Base-by-base conservation (phyloP, 2,113 vertebrate genomes). In the Merops nubicus region DNA sequence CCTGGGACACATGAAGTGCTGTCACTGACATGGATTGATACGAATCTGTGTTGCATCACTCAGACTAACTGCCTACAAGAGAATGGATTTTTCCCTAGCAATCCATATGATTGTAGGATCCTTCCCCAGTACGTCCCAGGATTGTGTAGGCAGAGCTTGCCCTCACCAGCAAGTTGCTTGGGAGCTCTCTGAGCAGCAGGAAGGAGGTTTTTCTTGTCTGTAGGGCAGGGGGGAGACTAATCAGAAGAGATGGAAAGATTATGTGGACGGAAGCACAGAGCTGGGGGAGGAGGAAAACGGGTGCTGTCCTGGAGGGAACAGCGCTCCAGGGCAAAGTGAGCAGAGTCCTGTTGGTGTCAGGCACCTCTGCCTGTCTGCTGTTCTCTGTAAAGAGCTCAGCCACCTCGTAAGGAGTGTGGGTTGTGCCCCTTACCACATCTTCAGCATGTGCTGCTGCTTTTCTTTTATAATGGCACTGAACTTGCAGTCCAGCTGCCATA, bases 121-220 rank as follows among this genome's bases (percentile, higher is more conserved):
- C 22, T 87, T 56, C 48, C 23, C 19, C 47, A 17, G 1, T 48
- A 6, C 62, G 14, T 86, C 45, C 38, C 40, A 50, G 50, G 34
- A 22, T 6, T 82, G 19, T 36, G 9, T 84, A 74, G 13, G 31
- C 26, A 79, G 85, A 85, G 59, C 45, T 88, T 91, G 21, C 19
- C 4, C 31, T 86, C 54, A 33, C n/a, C 54, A 53, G 11, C 20
- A 67, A 76, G 43, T 14, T 73, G 40, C 62, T 80, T 40, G 69
- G 54, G 45, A 84, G 11, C 15, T 9, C 23, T 79, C 26, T 72
- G 48, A 90, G 17, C 23, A 70, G 45, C 19, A 77, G 48, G 57
- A 42, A 68, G 26, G 38, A 91, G 45, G 36, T 65, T 92, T 95
- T 95, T 76, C 12, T 76, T 91, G n/a, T 42, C 40, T 91, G 3